Evolutionary conservation across 2,113 vertebrate genomes (phyloP), one percentile per base, ranked within the genome.

Genomic region (Aegithalos caudatus): DNA sequence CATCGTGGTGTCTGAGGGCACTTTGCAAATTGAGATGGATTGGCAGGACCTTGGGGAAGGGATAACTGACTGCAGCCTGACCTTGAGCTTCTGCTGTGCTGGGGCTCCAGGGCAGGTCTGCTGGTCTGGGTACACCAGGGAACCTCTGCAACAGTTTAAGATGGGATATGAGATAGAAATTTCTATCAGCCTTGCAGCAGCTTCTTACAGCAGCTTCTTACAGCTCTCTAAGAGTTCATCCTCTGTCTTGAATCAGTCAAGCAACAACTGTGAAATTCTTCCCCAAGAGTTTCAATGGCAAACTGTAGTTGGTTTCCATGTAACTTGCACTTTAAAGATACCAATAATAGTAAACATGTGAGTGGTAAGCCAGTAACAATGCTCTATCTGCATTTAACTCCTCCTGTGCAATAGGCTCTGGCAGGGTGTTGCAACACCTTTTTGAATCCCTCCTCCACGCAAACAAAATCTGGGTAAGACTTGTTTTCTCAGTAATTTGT

Each of bases 1-100:
- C 33, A 13, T 33, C 0, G 0, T 24, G 24, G 35, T 48, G 44
- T 29, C 56, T 62, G 40, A 48, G 40, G 57, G 22, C 3, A 1
- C 25, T 77, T 45, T 33, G 33, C 33, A 51, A 45, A 40, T 12
- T 13, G 66, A 58, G 11, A 4, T 13, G 42, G 70, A n/a, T 40
- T 15, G 47, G 40, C 37, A 71, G n/a, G n/a, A 37, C 42, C 45
- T 57, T 6, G 22, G 40, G 20, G 0, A 0, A 77, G 47, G 37
- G 19, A 27, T 8, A 6, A 33, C 45, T 2, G 2, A 6, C 15
- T 31, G 45, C 45, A 85, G 38, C 29, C 72, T 62, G 33, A 13
- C 2, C 0, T 0, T 14, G 48, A 33, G 13, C 56, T 53, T 37
- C 51, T 76, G 58, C 74, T 22, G 8, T 27, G 40, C 45, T 38